These are phyloP conservation scores for Drosophila recens DNA, from an alignment of 2,888 invertebrate genomes.

Conservation along the genomic window DNA sequence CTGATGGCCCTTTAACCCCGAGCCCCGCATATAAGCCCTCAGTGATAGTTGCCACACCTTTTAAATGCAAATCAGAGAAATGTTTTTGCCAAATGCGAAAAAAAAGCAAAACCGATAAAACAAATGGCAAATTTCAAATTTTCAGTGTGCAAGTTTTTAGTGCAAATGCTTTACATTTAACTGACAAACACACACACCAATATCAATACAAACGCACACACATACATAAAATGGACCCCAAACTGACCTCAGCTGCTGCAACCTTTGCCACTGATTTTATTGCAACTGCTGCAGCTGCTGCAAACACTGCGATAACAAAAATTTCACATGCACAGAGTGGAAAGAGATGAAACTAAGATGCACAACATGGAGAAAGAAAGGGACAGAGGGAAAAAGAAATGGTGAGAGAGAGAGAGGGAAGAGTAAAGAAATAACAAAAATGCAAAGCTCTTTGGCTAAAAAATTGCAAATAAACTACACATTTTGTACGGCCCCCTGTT, in stretches of 20 bases:
- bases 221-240: slow-evolving; percentile 57
- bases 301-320: slow-evolving; percentile 76
- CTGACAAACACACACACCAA: slow-evolving; percentile 40
- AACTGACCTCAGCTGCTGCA: slow-evolving; percentile 79
- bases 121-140: slow-evolving; percentile 69
- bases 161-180: slow-evolving; percentile 73
- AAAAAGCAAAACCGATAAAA: slow-evolving; percentile 55
- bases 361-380: slow-evolving; percentile 17
- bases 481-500: slow-evolving; percentile 57
- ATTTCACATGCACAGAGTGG: slow-evolving; percentile 62
- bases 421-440: slow-evolving; percentile 58
- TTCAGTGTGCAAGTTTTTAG: slow-evolving; percentile 70
- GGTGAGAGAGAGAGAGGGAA: slow-evolving; percentile 4
- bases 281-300: slow-evolving; percentile 71
- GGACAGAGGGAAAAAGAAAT: slow-evolving; percentile 8
- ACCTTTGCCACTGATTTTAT: slow-evolving; percentile 80
- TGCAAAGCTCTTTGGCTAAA: slow-evolving; percentile 75
- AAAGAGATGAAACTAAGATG: slow-evolving; percentile 15
- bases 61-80: slow-evolving; percentile 77
- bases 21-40: slow-evolving; percentile 29
- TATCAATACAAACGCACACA: slow-evolving; percentile 20
- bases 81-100: slow-evolving; percentile 54
- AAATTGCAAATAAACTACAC: slow-evolving; percentile 78
- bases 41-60: slow-evolving; percentile 61
- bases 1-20: slow-evolving; percentile 29